A percentile compares a stretch with the other conserved stretches of the same genome.
Evolutionary conservation across 2,888 invertebrate genomes (phyloP).

Genomic region (Zelleria hepariella): DNA sequence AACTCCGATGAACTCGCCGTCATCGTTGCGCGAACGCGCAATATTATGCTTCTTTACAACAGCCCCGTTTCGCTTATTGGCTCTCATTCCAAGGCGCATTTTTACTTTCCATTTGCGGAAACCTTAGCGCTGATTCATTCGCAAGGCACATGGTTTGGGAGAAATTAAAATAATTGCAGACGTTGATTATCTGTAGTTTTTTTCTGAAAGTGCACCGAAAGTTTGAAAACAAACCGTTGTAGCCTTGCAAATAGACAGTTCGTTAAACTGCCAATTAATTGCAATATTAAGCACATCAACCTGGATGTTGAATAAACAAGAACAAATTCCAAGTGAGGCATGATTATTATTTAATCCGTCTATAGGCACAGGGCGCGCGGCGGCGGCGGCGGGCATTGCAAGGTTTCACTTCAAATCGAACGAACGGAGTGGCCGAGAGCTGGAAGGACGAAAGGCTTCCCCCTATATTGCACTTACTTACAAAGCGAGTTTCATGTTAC

Average conservation of each 20-base stretch:
- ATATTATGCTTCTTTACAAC: not conserved
- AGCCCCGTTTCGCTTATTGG: not conserved
- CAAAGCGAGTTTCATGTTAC: constrained; percentile 5
- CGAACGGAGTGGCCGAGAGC: constrained; percentile 31
- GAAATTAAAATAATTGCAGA: not conserved
- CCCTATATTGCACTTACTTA: constrained; percentile 20
- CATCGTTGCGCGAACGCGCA: constrained; percentile 1
- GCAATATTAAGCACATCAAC: no score
- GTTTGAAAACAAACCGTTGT: not conserved
- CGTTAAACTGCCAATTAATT: not conserved
- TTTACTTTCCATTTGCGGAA: not conserved
- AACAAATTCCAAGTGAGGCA: not conserved
- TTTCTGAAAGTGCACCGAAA: not conserved
- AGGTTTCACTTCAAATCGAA: constrained; percentile 49
- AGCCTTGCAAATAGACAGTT: not conserved
- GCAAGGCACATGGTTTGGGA: no score
- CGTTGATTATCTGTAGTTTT: no score
- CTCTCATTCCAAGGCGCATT: not conserved
- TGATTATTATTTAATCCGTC: constrained; percentile 1
- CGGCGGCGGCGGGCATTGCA: constrained; percentile 19
- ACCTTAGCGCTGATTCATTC: constrained; percentile 1
- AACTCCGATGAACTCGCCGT: not conserved
- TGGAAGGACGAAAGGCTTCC: constrained; percentile 53
- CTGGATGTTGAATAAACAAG: no score
- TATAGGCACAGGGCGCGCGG: not conserved